Evolutionary conservation across 2,113 vertebrate genomes (phyloP).

Genomic region (Hippolais icterina): DNA sequence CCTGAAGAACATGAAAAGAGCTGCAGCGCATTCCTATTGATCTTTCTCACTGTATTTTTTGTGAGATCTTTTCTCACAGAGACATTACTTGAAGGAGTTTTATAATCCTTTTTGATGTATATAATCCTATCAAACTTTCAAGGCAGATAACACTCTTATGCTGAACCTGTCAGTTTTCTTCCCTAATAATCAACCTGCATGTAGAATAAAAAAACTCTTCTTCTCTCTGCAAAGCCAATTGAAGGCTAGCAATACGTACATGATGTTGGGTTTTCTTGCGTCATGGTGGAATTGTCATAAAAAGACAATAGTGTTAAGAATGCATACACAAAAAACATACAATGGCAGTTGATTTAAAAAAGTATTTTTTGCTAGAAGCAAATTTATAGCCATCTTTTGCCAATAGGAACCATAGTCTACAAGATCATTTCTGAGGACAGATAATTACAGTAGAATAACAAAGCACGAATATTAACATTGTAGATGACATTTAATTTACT

Average conservation of each 20-base stretch:
- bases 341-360: not conserved
- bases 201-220: not conserved
- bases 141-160: constrained; percentile 17
- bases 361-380: not conserved
- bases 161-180: constrained; percentile 4
- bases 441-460: not conserved
- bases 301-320: not conserved
- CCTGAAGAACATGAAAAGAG: not conserved
- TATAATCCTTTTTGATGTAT: constrained; percentile 16
- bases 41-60: not conserved
- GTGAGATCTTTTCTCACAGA: not conserved
- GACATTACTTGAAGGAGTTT: constrained; percentile 9
- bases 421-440: not conserved
- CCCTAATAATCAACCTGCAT: not conserved
- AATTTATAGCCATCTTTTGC: not conserved
- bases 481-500: constrained; percentile 8
- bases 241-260: not conserved
- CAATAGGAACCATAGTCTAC: not conserved
- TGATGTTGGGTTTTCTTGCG: not conserved
- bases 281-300: not conserved
- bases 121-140: not conserved
- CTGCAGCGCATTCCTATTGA: not conserved
- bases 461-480: not conserved
- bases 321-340: not conserved
- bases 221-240: not conserved